Conservation (phyloP, 2,888 invertebrate genomes). For the Erpobdella octoculata region DNA sequence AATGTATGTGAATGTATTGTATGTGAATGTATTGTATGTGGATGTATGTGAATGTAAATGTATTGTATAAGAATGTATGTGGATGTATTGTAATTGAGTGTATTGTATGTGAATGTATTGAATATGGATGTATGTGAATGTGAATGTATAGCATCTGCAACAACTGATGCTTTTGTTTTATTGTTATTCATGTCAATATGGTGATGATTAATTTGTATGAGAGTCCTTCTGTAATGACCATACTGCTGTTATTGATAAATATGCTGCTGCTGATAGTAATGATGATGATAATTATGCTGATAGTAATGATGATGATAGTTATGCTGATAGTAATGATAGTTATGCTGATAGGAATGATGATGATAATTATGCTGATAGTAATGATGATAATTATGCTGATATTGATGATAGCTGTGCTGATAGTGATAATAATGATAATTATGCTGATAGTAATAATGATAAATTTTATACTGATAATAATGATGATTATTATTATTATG, state of each 20-base stretch:
- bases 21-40: no score
- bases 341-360: neutral
- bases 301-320: neutral
- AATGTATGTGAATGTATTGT: no score
- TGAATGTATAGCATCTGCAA: no score
- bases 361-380: no score
- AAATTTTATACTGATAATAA: neutral
- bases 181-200: no score
- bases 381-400: neutral
- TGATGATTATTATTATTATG: no score
- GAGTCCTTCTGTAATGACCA: neutral
- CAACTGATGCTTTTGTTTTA: no score
- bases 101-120: no score
- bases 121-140: no score
- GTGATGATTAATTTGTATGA: neutral
- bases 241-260: neutral
- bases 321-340: neutral
- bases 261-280: neutral
- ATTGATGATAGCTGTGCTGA: neutral
- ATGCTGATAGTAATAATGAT: constrained; percentile 7
- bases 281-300: neutral
- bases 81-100: no score
- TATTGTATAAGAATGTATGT: no score
- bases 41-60: no score
- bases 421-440: neutral